These are phyloP conservation scores for Australoheros facetus DNA, from an alignment of 2,797 vertebrate species.

Conservation along the genomic window DNA sequence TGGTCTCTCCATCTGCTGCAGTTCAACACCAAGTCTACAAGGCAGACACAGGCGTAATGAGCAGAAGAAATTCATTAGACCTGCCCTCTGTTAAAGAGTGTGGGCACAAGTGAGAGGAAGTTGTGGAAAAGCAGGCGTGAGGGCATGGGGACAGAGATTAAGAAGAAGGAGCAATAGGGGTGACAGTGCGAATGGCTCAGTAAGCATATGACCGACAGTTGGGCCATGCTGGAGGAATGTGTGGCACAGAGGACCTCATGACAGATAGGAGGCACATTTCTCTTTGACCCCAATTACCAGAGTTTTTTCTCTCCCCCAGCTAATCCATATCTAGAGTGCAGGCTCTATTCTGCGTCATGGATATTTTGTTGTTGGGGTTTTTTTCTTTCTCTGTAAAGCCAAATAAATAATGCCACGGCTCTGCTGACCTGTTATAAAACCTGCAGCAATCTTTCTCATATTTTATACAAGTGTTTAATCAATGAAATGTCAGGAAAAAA, in stretches of 20 bases:
- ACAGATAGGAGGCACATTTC: slow-evolving; percentile 73
- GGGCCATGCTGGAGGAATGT: slow-evolving; percentile 56
- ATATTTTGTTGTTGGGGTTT: slow-evolving; percentile 44
- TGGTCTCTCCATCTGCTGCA: slow-evolving; percentile 67
- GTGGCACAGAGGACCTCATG: slow-evolving; percentile 64
- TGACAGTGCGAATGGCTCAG: slow-evolving; percentile 31
- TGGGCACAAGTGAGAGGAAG: slow-evolving; percentile 14
- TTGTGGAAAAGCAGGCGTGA: slow-evolving; percentile 16
- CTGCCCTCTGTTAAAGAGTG: slow-evolving; percentile 24
- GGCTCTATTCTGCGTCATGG: slow-evolving; percentile 26
- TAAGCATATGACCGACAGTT: slow-evolving; percentile 59
- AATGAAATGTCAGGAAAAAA: too few relatives aligned
- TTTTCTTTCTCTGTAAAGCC: slow-evolving; percentile 34
- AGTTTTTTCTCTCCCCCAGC: slow-evolving; percentile 72
- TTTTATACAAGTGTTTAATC: too few relatives aligned
- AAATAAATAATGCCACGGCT: slow-evolving; percentile 15
- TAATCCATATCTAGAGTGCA: slow-evolving; percentile 70
- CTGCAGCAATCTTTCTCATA: not conserved
- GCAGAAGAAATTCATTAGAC: slow-evolving; percentile 69
- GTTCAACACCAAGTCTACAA: slow-evolving; percentile 40
- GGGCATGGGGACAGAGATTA: slow-evolving; percentile 10
- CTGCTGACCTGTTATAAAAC: slow-evolving; percentile 38
- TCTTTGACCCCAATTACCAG: slow-evolving; percentile 81
- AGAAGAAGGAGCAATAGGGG: slow-evolving; percentile 14
- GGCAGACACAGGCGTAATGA: slow-evolving; percentile 63